Percentiles rank a stretch among this genome's conserved stretches.
phyloP scores from a whole-genome alignment of 1,140 invertebrate species.

The Xylocopa sonorina region DNA sequence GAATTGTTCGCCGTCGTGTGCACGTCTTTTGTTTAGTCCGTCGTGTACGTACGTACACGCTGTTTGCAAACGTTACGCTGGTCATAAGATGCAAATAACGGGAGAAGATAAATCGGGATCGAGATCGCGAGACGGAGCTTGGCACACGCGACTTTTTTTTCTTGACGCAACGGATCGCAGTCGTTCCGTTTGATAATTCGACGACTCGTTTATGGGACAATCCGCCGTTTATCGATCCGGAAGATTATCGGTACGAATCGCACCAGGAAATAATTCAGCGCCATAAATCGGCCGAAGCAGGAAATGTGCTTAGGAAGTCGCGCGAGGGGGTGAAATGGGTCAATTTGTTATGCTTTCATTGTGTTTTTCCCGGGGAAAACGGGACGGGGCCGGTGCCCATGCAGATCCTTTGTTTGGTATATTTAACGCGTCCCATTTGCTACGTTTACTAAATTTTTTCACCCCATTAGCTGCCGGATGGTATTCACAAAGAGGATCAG shows the following conservation, averaged over 20 bases:
- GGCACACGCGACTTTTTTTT: background rate
- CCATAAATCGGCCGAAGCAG: background rate
- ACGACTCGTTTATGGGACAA: background rate
- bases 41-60: background rate
- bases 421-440: constrained; percentile 27
- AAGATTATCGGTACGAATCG: background rate
- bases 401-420: constrained; percentile 14
- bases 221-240: background rate
- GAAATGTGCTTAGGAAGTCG: background rate
- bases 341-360: constrained; percentile 4
- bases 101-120: constrained; percentile 17
- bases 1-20: constrained; percentile 14
- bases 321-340: background rate
- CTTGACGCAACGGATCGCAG: background rate
- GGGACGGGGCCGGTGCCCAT: background rate
- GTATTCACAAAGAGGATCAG: constrained; percentile 11
- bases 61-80: constrained; percentile 1
- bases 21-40: constrained; percentile 22
- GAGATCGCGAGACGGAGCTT: no score
- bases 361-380: background rate
- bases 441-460: background rate
- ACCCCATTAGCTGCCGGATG: background rate
- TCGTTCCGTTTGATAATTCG: background rate
- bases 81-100: constrained; percentile 22
- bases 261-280: background rate